These are phyloP conservation scores for Empidonax alnorum DNA, from an alignment of 2,113 vertebrate genomes.

Conservation along the genomic window DNA sequence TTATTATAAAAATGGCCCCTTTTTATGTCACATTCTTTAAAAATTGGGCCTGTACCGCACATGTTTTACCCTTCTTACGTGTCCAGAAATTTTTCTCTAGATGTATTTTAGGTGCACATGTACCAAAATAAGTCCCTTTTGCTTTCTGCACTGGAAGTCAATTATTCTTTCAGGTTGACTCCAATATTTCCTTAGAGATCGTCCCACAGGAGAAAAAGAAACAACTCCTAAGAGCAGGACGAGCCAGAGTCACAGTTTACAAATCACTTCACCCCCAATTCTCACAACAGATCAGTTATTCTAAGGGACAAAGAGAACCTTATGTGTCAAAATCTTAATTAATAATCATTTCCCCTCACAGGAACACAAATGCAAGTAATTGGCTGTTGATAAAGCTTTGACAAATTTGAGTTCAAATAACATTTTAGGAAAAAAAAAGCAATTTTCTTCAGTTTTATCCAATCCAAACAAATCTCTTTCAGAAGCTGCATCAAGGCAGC, in stretches of 20 bases:
- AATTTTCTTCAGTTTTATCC: not conserved
- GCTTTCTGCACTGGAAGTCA: not conserved
- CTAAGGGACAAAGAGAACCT: not conserved
- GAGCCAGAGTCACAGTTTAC: not conserved
- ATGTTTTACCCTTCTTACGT: not conserved
- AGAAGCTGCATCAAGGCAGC: not conserved
- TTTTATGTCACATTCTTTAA: not conserved
- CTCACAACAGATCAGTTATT: not conserved
- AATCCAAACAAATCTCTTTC: not conserved
- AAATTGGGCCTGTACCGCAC: not conserved
- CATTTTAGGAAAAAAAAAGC: not conserved
- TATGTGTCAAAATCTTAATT: not conserved
- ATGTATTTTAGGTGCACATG: not conserved
- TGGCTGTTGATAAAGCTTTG: not conserved
- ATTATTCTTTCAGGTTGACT: not conserved
- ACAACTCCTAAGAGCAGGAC: not conserved
- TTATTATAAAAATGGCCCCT: not conserved
- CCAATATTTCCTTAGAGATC: not conserved
- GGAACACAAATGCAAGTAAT: not conserved
- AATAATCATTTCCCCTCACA: not conserved
- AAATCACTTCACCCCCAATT: not conserved
- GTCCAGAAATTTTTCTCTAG: not conserved
- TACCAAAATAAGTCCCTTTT: not conserved
- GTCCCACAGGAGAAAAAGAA: not conserved
- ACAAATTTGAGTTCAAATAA: not conserved